Conservation (phyloP, 2,113 vertebrate genomes). For the Austrofundulus limnaeus region DNA sequence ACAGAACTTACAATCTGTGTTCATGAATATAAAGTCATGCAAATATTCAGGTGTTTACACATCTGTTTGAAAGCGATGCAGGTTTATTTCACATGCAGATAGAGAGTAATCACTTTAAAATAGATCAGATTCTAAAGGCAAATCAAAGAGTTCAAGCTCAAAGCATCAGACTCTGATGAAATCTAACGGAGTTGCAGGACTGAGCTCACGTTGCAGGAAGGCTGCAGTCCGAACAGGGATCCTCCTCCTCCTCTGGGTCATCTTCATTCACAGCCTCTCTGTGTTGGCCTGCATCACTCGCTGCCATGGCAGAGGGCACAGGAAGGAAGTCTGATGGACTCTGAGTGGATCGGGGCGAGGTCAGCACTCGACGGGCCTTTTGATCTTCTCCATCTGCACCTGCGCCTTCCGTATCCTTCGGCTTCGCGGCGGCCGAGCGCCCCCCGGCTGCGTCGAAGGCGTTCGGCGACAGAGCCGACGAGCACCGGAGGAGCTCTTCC, state of each 20-base stretch:
- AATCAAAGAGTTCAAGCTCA: conserved; percentile 20
- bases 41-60: conserved; percentile 7
- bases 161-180: conserved; percentile 24
- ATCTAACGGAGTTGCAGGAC: conserved; percentile 30
- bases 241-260: conserved; percentile 65
- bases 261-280: conserved; percentile 49
- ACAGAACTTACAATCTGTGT: neutral
- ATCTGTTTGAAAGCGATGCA: conserved; percentile 10
- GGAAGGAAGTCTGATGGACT: conserved; percentile 78
- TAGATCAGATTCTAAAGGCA: conserved; percentile 11
- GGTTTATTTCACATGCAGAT: conserved; percentile 47
- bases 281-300: conserved; percentile 58
- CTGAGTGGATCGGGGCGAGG: conserved; percentile 60
- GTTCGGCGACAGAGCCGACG: conserved; percentile 47
- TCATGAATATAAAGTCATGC: conserved; percentile 43
- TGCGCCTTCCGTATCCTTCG: conserved; percentile 27
- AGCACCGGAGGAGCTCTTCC: conserved; percentile 65
- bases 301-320: conserved; percentile 68
- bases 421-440: conserved; percentile 29
- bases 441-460: conserved; percentile 47
- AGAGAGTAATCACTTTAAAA: neutral
- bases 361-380: conserved; percentile 64
- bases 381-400: conserved; percentile 73
- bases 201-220: conserved; percentile 78
- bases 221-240: conserved; percentile 64